A percentile compares a stretch with the other conserved stretches of the same genome.
Evolutionary conservation across 2,888 invertebrate species (phyloP).

Genomic region (Marronus borbonicus): DNA sequence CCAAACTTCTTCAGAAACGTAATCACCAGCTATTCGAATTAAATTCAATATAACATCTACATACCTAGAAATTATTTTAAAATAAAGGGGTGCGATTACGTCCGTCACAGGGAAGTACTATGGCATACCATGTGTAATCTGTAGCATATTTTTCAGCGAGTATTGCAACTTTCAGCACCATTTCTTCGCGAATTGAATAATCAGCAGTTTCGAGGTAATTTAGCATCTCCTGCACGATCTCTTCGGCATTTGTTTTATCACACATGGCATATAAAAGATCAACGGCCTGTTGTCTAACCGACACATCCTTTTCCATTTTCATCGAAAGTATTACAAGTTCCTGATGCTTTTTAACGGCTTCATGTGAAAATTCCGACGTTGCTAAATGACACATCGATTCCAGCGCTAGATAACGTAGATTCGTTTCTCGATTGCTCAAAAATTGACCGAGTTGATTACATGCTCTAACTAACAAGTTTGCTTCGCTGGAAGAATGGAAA

Average conservation of each 20-base stretch:
- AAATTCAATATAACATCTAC: conserved; percentile 98
- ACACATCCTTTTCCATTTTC: conserved; percentile 99
- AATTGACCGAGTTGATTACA: conserved; percentile 99
- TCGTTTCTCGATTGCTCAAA: conserved; percentile 96
- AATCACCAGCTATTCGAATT: conserved; percentile 99
- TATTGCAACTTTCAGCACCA: conserved; percentile 99
- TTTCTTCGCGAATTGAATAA: conserved; percentile 99
- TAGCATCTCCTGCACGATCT: conserved; percentile 99
- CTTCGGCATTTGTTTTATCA: conserved; percentile 98
- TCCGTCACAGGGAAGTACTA: background rate
- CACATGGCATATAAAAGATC: conserved; percentile 99
- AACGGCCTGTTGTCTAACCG: conserved; percentile 97
- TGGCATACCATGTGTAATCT: conserved; percentile 95
- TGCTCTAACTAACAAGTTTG: conserved; percentile 95
- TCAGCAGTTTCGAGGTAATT: conserved; percentile 99
- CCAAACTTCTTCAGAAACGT: conserved; percentile 99
- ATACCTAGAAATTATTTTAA: conserved; percentile 69
- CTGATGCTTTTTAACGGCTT: conserved; percentile 99
- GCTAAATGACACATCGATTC: conserved; percentile 99
- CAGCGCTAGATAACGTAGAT: conserved; percentile 96
- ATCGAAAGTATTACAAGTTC: conserved; percentile 99
- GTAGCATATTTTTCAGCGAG: conserved; percentile 99
- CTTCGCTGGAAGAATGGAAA: conserved; percentile 78
- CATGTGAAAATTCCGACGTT: conserved; percentile 99
- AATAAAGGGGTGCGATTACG: conserved; percentile 10